Conservation (phyloP, 2,888 invertebrate genomes). For the Netelia fuscicornis region DNA sequence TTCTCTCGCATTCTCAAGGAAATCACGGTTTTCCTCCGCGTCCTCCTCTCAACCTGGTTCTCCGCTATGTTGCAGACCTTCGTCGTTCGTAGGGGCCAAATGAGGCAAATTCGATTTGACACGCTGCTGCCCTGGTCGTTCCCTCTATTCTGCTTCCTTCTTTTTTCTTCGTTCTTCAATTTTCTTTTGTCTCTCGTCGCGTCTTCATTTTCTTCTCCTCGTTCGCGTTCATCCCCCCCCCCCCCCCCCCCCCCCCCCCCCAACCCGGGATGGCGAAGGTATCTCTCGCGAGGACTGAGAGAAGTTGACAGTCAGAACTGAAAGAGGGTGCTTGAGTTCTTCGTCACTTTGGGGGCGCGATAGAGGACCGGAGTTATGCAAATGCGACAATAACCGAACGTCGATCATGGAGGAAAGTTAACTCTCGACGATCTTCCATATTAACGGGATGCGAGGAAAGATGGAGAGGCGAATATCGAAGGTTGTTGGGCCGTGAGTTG, state of each 20-base stretch:
- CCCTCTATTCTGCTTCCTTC: slow-evolving; percentile 61
- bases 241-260: not conserved
- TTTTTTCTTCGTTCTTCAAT: slow-evolving; percentile 58
- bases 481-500: slow-evolving; percentile 15
- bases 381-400: slow-evolving; percentile 83
- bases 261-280: not conserved
- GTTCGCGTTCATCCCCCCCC: not conserved
- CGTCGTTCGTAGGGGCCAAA: slow-evolving; percentile 77
- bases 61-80: slow-evolving; percentile 52
- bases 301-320: slow-evolving; percentile 40
- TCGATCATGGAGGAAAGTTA: slow-evolving; percentile 83
- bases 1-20: not conserved
- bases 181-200: slow-evolving; percentile 66
- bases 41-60: slow-evolving; percentile 45
- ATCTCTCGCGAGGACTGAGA: slow-evolving; percentile 5
- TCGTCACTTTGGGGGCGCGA: not conserved
- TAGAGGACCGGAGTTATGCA: slow-evolving; percentile 78
- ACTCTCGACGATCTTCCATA: slow-evolving; percentile 63
- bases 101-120: slow-evolving; percentile 84
- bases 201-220: slow-evolving; percentile 43
- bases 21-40: slow-evolving; percentile 23
- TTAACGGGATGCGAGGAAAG: slow-evolving; percentile 29
- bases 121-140: slow-evolving; percentile 76
- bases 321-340: slow-evolving; percentile 7
- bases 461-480: slow-evolving; percentile 7